Evolutionary conservation across 1,140 invertebrate species (phyloP).

Genomic region (Pomacea maculata): DNA sequence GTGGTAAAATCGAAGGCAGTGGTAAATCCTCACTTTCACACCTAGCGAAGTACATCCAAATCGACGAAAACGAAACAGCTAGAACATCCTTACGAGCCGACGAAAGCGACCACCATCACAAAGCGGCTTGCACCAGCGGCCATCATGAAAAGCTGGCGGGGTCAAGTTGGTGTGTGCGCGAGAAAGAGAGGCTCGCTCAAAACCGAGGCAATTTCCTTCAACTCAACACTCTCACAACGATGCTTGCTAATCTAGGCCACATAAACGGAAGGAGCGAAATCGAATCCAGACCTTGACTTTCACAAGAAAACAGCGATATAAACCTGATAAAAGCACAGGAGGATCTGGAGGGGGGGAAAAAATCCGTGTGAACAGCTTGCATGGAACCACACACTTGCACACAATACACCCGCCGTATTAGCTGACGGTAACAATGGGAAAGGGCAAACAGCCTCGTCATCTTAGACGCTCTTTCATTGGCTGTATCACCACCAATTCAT

Average conservation of each 20-base stretch:
- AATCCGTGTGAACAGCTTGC: conserved; percentile 22
- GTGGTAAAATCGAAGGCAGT: not conserved
- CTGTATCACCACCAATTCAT: conserved; percentile 57
- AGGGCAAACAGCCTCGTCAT: conserved; percentile 27
- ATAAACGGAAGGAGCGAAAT: not conserved
- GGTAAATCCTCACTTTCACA: conserved; percentile 16
- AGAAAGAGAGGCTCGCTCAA: conserved; percentile 21
- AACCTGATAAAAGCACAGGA: conserved; percentile 15
- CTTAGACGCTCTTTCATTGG: conserved; percentile 50
- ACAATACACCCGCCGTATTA: conserved; percentile 22
- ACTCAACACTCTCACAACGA: conserved; percentile 15
- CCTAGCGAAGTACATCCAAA: conserved; percentile 17
- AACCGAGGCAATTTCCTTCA: conserved; percentile 19
- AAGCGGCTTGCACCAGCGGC: conserved; percentile 18
- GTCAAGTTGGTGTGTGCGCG: conserved; percentile 27
- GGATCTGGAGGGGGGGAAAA: not conserved
- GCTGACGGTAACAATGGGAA: conserved; percentile 27
- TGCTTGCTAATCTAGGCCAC: conserved; percentile 24
- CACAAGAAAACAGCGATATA: conserved; percentile 11
- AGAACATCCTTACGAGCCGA: conserved; percentile 13
- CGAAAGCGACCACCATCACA: conserved; percentile 19
- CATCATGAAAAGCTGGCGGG: conserved; percentile 23
- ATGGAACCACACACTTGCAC: conserved; percentile 26
- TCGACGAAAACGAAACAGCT: conserved; percentile 1
- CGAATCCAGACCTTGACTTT: conserved; percentile 14